Conservation (phyloP, 2,113 vertebrate species). For the Jacana jacana region DNA sequence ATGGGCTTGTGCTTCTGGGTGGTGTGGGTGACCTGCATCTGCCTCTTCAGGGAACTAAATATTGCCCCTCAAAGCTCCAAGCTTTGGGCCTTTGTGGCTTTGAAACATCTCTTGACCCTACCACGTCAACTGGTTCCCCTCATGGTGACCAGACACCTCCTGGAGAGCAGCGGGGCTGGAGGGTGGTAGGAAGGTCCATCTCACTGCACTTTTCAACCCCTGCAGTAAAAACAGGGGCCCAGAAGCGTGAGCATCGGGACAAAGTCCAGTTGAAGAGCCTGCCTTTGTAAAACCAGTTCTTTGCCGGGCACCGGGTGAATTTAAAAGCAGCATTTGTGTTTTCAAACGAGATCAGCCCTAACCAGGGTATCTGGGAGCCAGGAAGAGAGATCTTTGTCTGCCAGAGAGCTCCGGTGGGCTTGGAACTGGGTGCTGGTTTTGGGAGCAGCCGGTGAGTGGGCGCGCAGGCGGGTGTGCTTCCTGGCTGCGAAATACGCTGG, state of each 20-base stretch:
- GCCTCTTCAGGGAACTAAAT: neutral
- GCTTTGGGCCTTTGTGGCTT: neutral
- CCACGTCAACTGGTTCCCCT: fast-evolving
- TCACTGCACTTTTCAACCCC: fast-evolving
- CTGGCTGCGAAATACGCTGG: neutral
- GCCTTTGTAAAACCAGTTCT: neutral
- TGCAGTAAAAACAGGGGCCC: neutral
- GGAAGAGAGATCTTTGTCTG: neutral
- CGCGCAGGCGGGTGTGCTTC: neutral
- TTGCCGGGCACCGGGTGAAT: neutral
- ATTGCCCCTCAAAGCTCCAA: neutral
- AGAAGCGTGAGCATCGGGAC: neutral
- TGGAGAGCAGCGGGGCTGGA: neutral
- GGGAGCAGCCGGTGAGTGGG: constrained; percentile 53
- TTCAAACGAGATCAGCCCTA: fast-evolving
- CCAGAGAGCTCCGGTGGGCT: neutral
- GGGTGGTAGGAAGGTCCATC: fast-evolving
- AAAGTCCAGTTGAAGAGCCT: neutral
- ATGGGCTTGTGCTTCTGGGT: neutral
- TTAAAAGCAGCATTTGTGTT: neutral
- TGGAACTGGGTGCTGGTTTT: neutral
- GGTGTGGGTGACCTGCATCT: fast-evolving
- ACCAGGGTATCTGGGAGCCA: fast-evolving
- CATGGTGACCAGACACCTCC: fast-evolving
- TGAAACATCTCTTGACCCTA: fast-evolving